Percentiles rank a stretch among this genome's conserved stretches.
phyloP scores from a whole-genome alignment of 2,113 vertebrate species.

The Bombycilla garrulus region DNA sequence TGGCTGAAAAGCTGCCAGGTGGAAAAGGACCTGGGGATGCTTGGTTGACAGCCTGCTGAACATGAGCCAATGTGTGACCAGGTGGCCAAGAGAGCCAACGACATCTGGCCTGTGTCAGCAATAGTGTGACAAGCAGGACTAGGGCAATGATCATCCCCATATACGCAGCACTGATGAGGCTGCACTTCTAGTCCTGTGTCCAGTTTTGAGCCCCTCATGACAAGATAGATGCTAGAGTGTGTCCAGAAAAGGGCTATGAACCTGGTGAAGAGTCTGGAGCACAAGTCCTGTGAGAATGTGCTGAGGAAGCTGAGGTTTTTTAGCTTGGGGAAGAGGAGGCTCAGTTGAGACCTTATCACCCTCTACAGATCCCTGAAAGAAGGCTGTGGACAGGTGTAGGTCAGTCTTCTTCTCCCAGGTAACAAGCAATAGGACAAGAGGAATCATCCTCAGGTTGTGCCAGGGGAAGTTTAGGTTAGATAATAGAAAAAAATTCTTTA shows the following conservation, averaged over 20 bases:
- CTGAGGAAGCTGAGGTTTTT: neutral
- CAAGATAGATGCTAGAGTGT: neutral
- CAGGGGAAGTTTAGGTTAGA: neutral
- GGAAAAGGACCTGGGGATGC: neutral
- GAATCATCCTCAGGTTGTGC: neutral
- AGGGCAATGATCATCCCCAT: too few species aligned
- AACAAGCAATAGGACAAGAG: neutral
- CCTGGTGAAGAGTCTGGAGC: neutral
- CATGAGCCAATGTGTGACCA: neutral
- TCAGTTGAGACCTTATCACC: neutral
- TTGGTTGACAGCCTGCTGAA: neutral
- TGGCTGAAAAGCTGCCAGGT: neutral
- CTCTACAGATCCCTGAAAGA: neutral
- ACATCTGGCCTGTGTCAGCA: neutral
- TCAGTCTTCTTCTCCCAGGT: neutral
- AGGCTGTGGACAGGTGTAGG: neutral
- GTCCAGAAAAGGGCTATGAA: neutral
- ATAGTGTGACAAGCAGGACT: neutral
- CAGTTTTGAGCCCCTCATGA: neutral
- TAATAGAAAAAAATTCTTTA: neutral
- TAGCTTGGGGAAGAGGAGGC: neutral
- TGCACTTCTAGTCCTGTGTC: neutral
- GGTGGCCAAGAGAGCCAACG: neutral
- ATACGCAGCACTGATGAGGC: neutral
- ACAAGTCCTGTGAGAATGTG: neutral